phyloP scores from a whole-genome alignment of 53 echinoderm and acorn worm species.

The Holothuria scabra region DNA sequence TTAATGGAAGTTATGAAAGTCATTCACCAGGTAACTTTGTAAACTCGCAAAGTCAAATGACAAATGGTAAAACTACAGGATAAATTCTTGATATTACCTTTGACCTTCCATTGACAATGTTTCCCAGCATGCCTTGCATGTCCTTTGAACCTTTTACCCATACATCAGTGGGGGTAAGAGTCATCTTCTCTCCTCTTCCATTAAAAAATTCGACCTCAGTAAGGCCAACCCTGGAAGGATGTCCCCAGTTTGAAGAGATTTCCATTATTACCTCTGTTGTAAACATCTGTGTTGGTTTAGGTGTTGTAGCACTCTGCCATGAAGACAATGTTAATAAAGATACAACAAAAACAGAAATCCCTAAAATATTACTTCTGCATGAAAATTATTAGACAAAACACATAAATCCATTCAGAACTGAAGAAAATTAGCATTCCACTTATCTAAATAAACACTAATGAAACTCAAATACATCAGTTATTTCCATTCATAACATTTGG shows the following conservation, averaged over 20 bases:
- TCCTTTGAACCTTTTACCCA: conserved; percentile 54
- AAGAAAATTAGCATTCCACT: too few relatives aligned
- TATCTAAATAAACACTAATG: too few relatives aligned
- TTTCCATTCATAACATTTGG: too few relatives aligned
- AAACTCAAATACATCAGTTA: too few relatives aligned
- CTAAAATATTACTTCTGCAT: too few relatives aligned
- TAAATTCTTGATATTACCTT: conserved; percentile 63
- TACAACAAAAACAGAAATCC: too few relatives aligned
- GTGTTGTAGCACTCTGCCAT: conserved; percentile 67
- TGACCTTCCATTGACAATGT: conserved; percentile 81
- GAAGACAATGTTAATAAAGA: not conserved
- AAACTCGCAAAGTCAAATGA: too few relatives aligned
- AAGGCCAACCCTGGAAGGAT: conserved; percentile 79
- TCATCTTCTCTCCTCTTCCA: conserved; percentile 62
- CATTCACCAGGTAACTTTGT: too few relatives aligned
- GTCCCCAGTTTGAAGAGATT: conserved; percentile 89
- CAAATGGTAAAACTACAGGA: too few relatives aligned
- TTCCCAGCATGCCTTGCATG: conserved; percentile 71
- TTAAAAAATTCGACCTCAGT: conserved; percentile 94
- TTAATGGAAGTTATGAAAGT: too few relatives aligned
- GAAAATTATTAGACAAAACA: too few relatives aligned
- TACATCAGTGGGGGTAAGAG: conserved; percentile 56
- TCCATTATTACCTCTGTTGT: conserved; percentile 62
- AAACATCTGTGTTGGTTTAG: conserved; percentile 38
- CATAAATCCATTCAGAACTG: too few relatives aligned